Evolutionary conservation across 2,113 vertebrate genomes (phyloP).

Genomic region (Astatotilapia flaviijosephi): DNA sequence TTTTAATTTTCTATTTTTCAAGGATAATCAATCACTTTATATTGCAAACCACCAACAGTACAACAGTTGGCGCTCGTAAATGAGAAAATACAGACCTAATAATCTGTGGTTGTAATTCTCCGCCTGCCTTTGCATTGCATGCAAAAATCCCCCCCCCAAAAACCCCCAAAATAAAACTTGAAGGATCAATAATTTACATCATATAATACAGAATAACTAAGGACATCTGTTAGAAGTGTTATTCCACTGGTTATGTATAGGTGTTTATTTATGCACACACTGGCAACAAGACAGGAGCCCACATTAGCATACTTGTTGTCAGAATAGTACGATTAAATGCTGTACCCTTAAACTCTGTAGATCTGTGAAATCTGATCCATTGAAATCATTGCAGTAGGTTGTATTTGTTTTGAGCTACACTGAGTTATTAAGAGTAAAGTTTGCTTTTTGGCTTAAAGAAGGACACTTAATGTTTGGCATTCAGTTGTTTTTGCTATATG

Average conservation of each 20-base stretch:
- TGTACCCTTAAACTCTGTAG: conserved; percentile 8
- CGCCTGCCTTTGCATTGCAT: not conserved
- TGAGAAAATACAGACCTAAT: not conserved
- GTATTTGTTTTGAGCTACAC: not conserved
- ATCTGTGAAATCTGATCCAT: conserved; percentile 19
- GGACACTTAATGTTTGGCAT: conserved; percentile 42
- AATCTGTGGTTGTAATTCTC: not conserved
- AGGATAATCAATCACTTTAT: not conserved
- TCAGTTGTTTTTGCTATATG: not conserved
- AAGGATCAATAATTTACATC: not conserved
- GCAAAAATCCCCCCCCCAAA: not conserved
- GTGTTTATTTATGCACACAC: not conserved
- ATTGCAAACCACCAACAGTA: not conserved
- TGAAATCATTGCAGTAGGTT: not conserved
- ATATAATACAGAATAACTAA: not conserved
- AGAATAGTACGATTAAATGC: not conserved
- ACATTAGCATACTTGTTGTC: not conserved
- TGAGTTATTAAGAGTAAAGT: not conserved
- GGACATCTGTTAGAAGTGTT: not conserved
- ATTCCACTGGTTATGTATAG: not conserved
- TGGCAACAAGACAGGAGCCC: not conserved
- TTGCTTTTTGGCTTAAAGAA: conserved; percentile 18
- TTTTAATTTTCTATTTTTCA: not conserved
- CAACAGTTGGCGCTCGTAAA: not conserved
- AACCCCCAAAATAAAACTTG: not conserved